phyloP scores from a whole-genome alignment of 2,888 invertebrate species.

The Apamea sordens region DNA sequence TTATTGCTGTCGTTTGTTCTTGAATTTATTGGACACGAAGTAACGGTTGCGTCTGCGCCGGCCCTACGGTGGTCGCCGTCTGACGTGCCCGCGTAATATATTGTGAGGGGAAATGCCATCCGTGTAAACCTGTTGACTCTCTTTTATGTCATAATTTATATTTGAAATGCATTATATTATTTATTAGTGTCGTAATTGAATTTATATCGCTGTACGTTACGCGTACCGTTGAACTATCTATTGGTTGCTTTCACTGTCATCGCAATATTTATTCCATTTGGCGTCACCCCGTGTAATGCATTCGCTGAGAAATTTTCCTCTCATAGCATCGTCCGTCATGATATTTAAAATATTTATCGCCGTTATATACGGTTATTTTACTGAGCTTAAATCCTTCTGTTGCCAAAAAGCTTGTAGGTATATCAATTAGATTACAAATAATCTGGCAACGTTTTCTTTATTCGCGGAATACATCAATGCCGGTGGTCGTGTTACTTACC shows the following conservation, averaged over 20 bases:
- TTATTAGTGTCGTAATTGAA: constrained; percentile 73
- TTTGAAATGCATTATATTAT: constrained; percentile 73
- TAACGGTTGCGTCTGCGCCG: constrained; percentile 81
- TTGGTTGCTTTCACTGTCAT: constrained; percentile 69
- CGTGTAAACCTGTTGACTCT: constrained; percentile 81
- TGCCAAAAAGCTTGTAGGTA: constrained; percentile 61
- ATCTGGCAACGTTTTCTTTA: constrained; percentile 67
- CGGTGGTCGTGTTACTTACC: constrained; percentile 69
- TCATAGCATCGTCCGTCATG: constrained; percentile 40
- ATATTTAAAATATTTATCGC: constrained; percentile 49
- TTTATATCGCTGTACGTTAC: constrained; percentile 69
- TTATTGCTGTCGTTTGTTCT: constrained; percentile 87
- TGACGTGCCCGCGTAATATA: constrained; percentile 76
- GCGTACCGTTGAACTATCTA: constrained; percentile 52
- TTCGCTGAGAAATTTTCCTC: constrained; percentile 43
- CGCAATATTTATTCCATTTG: constrained; percentile 61
- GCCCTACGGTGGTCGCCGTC: constrained; percentile 76
- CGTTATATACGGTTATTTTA: constrained; percentile 51
- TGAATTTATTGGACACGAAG: constrained; percentile 88
- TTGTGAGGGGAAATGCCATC: constrained; percentile 77
- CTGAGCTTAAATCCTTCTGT: constrained; percentile 46
- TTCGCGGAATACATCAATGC: constrained; percentile 70
- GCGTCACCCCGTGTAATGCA: constrained; percentile 43
- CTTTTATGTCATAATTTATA: constrained; percentile 80
- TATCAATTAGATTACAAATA: constrained; percentile 67